Base-by-base conservation (phyloP, 2,888 invertebrate genomes). In the Nephrocerus scutellatus region DNA sequence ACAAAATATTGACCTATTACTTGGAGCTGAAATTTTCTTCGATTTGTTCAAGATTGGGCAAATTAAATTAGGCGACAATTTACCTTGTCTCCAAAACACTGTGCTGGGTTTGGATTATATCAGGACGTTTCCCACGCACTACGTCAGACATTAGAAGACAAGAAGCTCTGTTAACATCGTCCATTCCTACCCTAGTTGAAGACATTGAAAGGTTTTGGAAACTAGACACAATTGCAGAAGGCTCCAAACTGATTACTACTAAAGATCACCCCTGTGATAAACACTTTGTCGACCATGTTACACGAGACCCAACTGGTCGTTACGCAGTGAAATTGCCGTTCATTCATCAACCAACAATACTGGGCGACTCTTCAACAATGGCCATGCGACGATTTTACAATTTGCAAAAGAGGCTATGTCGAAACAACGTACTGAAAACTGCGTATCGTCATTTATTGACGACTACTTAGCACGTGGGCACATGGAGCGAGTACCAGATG, bases 11-110 rank as follows among this genome's bases (percentile, higher is more conserved):
- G 44, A 49, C 13, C 18, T 41, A n/a, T 30, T 43, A 15, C 29
- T 49, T 14, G 41, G 42, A 3, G 44, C 44, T 21, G 38, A 30
- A 19, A 34, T 44, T 26, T 44, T 47, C 30, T 45, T 40, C 36
- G 37, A 47, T 22, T 31, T 43, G 2, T 21, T 44, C 7, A 39
- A 37, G 5, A 30, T 42, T 21, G 44, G 41, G 12, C 41, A 41
- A 29, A 36, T 45, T 19, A 36, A 30, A 8, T 19, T 49, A 3
- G 37, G 43, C 2, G 31, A 22, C 8, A 22, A 19, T n/a, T 29
- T 49, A 18, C 46, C 45, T 10, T 5, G 44, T 10, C 16, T 49
- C 7, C 47, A 45, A 43, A 45, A 49, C 16, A 46, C 47, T 5
- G 18, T 21, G 19, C 37, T 49, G 14, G 49, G 45, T 6, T n/a